phyloP scores from a whole-genome alignment of 2,797 vertebrate species.

The Eidolon dupreanum region DNA sequence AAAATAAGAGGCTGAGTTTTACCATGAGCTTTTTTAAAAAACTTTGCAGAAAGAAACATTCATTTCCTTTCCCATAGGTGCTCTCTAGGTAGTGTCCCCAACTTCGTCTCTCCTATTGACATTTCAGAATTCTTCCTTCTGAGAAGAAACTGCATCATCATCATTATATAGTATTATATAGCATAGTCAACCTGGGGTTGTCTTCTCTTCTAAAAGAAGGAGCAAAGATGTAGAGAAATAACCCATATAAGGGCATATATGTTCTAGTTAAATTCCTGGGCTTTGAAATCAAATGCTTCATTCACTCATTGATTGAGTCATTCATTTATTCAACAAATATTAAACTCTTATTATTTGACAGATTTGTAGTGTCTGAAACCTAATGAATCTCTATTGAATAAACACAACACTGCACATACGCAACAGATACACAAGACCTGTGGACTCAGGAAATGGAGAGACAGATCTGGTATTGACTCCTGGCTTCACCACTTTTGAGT shows the following conservation, averaged over 20 bases:
- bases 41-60: neutral
- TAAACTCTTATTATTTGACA: neutral
- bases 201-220: neutral
- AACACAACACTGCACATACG: neutral
- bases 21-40: neutral
- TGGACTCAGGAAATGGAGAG: neutral
- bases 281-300: constrained; percentile 13
- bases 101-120: neutral
- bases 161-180: neutral
- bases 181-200: neutral
- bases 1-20: neutral
- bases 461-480: neutral
- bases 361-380: neutral
- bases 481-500: neutral
- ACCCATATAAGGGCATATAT: neutral
- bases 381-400: neutral
- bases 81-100: neutral
- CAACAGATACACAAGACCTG: neutral
- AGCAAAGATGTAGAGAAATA: neutral
- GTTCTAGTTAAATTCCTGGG: neutral
- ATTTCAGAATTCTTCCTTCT: neutral
- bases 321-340: neutral
- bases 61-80: neutral
- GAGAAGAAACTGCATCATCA: neutral
- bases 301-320: neutral